Evolutionary conservation across 2,113 vertebrate species (phyloP).

Genomic region (Barnardius zonarius): DNA sequence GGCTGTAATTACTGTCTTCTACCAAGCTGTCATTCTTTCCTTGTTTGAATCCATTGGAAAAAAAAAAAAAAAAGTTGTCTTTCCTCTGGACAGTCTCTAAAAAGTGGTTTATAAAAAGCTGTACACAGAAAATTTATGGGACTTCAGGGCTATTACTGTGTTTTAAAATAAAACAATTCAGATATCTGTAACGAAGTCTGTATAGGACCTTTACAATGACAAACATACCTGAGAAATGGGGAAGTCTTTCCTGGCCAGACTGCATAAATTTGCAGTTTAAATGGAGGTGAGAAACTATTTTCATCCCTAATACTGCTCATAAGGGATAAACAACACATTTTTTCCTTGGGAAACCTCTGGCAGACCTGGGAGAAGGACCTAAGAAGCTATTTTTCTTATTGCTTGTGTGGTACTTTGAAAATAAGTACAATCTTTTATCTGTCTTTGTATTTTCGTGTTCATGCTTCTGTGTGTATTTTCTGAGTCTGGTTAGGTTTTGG

Average conservation of each 20-base stretch:
- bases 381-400: neutral
- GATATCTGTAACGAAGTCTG: neutral
- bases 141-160: neutral
- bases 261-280: neutral
- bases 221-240: neutral
- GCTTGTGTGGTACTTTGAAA: rapidly evolving
- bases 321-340: neutral
- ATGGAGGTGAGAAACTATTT: neutral
- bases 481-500: neutral
- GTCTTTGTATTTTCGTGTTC: neutral
- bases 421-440: neutral
- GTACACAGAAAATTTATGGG: neutral
- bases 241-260: neutral
- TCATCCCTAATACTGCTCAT: neutral
- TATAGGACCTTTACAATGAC: neutral
- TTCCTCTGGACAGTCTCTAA: neutral
- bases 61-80: neutral
- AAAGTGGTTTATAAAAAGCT: neutral
- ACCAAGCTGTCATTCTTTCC: neutral
- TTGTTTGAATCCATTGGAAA: neutral
- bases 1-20: neutral
- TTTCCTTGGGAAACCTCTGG: neutral
- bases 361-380: neutral
- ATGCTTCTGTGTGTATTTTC: neutral
- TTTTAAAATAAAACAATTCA: neutral